Conservation (phyloP, 2,888 invertebrate species). For the Heliconius hortense region DNA sequence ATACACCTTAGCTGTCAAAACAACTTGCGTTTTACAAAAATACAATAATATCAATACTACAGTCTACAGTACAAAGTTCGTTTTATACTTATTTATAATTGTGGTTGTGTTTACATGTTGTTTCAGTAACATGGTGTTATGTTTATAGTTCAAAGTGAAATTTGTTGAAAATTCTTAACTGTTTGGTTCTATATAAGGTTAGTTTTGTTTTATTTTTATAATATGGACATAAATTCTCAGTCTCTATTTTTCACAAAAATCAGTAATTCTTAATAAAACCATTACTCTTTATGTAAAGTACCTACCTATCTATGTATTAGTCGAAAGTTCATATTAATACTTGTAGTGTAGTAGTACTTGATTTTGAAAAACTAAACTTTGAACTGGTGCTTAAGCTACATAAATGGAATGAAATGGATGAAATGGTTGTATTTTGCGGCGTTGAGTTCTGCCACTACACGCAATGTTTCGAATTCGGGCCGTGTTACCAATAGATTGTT, state of each 20-base stretch:
- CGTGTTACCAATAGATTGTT: no score
- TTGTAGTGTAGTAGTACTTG: no score
- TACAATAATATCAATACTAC: background rate
- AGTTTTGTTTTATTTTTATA: background rate
- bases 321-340: no score
- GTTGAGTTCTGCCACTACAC: background rate
- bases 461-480: no score
- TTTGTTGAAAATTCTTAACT: background rate
- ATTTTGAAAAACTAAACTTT: no score
- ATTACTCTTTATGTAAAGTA: no score
- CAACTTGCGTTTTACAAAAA: conserved; percentile 3
- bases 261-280: no score
- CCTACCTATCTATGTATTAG: no score
- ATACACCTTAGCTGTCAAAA: conserved; percentile 9
- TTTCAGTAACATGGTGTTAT: background rate
- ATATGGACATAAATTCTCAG: background rate
- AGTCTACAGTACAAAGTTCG: conserved; percentile 19
- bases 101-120: background rate
- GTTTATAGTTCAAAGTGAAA: background rate
- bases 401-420: no score
- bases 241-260: no score
- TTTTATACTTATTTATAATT: conserved; percentile 1
- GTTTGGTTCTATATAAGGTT: conserved; percentile 1
- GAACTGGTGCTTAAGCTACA: no score
- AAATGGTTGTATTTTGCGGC: background rate